Base-by-base conservation (phyloP, 1,140 invertebrate species). In the Temnothorax nylanderi region DNA sequence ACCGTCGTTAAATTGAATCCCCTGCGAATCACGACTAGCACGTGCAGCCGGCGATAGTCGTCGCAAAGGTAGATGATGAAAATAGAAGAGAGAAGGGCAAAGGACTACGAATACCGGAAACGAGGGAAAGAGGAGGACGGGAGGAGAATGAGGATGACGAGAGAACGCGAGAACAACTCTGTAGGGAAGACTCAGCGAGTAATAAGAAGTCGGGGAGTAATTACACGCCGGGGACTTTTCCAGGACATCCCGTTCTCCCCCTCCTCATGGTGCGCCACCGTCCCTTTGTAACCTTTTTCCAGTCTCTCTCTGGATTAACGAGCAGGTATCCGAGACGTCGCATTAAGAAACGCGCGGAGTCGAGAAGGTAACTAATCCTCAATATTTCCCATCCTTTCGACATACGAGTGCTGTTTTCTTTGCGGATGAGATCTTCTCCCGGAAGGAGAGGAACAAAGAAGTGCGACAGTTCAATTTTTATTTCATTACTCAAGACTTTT, bases 121-220 rank as follows among this genome's bases (percentile, higher is more conserved):
- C 47, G 60, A 64, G 44, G 51, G 13, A 8, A 16, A n/a, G 64
- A 34, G 76, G 5, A 71, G 69, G 47, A 67, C 3, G 37, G 37
- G 72, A 88, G n/a, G 54, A 75, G 21, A 49, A 88, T 34, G 71
- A 34, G 71, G 13, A 80, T 64, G 65, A 67, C 64, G 81, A 90
- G 49, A 80, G 54, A 84, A 84, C 54, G 80, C 80, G 80, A 84
- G 71, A 82, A 92, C 91, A 92, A 84, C 72, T 87, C 89, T 91
- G 74, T 77, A 72, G 88, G 91, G 86, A 92, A 78, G 85, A 75
- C 75, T 89, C 69, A 78, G 54, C 74, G 78, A 84, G 90, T 91
- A 91, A 92, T 92, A 92, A 92, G 91, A 92, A 92, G 91, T 91
- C 90, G 87, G 75, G 76, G 86, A 88, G 91, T 92, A 92, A 92